Conservation (phyloP, 23 tunicate genomes). For the Botrylloides violaceus region DNA sequence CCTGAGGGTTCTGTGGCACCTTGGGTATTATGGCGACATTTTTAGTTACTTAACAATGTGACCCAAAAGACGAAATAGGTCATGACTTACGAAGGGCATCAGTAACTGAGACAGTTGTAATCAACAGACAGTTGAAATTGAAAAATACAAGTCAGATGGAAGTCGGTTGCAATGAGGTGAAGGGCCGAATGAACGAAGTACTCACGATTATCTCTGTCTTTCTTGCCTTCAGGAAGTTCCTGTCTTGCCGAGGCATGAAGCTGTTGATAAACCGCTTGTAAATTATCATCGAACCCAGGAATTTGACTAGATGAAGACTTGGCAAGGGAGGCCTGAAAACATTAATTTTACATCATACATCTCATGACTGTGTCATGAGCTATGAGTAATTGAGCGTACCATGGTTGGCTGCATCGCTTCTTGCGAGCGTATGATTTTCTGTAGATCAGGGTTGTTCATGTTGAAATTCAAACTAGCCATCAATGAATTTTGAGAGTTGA, state of each 20-base stretch:
- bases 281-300: slow-evolving; percentile 5
- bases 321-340: neutral
- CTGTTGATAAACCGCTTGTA: slow-evolving; percentile 15
- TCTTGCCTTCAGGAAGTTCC: slow-evolving; percentile 1
- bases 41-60: neutral
- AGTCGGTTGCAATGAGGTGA: neutral
- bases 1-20: no score
- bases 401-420: slow-evolving; percentile 21
- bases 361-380: neutral
- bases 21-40: no score
- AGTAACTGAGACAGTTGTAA: no score
- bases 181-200: neutral
- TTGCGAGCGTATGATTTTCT: slow-evolving; percentile 15
- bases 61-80: neutral
- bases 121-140: no score
- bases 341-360: neutral
- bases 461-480: slow-evolving; percentile 10
- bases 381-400: neutral
- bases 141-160: no score
- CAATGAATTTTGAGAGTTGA: slow-evolving; percentile 6
- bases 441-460: slow-evolving; percentile 12
- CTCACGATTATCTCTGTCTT: neutral
- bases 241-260: slow-evolving; percentile 9
- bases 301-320: neutral
- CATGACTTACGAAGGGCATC: no score